Evolutionary conservation across 2,888 invertebrate genomes (phyloP).

Genomic region (Mantis religiosa): DNA sequence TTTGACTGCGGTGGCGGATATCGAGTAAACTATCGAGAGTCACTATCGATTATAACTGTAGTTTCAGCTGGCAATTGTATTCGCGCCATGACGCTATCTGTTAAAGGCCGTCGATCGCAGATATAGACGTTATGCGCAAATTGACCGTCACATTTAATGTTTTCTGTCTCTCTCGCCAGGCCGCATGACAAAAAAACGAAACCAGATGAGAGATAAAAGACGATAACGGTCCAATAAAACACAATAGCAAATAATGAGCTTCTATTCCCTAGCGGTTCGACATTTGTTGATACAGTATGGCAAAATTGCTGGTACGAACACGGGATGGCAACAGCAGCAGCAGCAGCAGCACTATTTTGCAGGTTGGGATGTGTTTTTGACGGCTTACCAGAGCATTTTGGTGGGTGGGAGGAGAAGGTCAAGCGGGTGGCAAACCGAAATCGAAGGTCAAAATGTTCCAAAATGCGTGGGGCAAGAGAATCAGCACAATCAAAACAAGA

Average conservation of each 20-base stretch:
- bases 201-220: neutral
- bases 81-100: neutral
- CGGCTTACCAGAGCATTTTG: neutral
- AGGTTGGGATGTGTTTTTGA: neutral
- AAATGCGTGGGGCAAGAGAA: neutral
- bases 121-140: neutral
- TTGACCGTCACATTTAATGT: neutral
- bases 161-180: neutral
- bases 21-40: neutral
- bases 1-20: neutral
- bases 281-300: neutral
- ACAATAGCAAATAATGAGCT: conserved; percentile 6
- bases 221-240: neutral
- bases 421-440: neutral
- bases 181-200: neutral
- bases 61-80: neutral
- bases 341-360: neutral
- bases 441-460: neutral
- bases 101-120: neutral
- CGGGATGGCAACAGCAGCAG: neutral
- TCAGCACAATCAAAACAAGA: neutral
- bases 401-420: neutral
- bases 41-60: neutral
- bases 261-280: neutral
- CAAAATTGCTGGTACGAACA: neutral